Percentiles rank a stretch among this genome's conserved stretches.
phyloP scores from a whole-genome alignment of 2,113 vertebrate species.

The Donacobius atricapilla region DNA sequence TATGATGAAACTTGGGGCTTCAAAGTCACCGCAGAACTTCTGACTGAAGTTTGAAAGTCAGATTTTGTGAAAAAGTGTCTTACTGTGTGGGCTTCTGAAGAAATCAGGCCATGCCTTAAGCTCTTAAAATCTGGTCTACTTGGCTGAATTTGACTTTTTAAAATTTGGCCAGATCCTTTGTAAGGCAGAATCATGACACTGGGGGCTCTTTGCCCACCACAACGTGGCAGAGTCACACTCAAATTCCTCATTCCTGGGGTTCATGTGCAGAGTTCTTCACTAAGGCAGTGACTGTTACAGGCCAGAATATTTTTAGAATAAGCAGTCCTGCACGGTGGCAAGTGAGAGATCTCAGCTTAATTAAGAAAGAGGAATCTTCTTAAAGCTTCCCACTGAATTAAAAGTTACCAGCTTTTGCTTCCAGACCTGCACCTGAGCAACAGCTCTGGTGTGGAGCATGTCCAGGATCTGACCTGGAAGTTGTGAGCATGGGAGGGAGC shows the following conservation, averaged over 20 bases:
- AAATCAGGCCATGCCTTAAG: not conserved
- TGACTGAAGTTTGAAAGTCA: not conserved
- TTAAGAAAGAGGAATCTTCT: not conserved
- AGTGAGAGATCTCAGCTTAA: not conserved
- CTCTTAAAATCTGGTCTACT: not conserved
- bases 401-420: not conserved
- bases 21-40: not conserved
- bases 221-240: not conserved
- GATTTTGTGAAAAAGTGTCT: not conserved
- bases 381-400: not conserved
- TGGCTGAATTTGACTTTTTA: not conserved
- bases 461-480: fast-evolving
- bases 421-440: not conserved
- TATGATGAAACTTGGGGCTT: not conserved
- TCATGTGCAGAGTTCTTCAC: not conserved
- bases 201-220: not conserved
- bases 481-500: not conserved
- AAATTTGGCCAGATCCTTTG: not conserved
- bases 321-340: not conserved
- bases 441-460: not conserved
- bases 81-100: not conserved
- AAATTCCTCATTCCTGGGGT: not conserved
- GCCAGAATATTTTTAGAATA: not conserved
- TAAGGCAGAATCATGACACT: not conserved
- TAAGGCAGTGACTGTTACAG: not conserved